Conservation (phyloP, 2,888 invertebrate species). For the Cosmia trapezina region DNA sequence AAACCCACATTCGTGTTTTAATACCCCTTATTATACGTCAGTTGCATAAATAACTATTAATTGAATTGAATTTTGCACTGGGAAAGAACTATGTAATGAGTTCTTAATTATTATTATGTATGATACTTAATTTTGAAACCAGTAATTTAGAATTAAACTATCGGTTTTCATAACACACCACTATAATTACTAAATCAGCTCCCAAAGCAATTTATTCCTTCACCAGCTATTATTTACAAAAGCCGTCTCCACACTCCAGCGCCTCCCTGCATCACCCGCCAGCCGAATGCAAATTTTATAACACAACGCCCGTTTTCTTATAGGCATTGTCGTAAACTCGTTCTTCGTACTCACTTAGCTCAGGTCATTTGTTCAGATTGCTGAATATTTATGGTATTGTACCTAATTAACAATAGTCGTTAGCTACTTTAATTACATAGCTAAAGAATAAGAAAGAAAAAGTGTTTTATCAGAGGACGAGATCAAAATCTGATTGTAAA, state of each 20-base stretch:
- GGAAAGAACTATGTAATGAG: too few species aligned
- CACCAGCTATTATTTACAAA: slow-evolving; percentile 32
- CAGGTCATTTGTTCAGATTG: slow-evolving; percentile 88
- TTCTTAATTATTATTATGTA: too few species aligned
- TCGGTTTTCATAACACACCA: not conserved
- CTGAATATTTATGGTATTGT: slow-evolving; percentile 60
- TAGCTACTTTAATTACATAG: not conserved
- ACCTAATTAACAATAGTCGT: slow-evolving; percentile 53
- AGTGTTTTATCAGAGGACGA: too few species aligned
- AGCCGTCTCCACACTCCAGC: slow-evolving; percentile 72
- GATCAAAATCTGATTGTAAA: not conserved
- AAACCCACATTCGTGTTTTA: too few species aligned
- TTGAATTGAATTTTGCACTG: too few species aligned
- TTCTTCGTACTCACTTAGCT: slow-evolving; percentile 79
- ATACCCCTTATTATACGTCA: too few species aligned
- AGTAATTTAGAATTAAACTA: not conserved
- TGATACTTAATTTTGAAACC: too few species aligned
- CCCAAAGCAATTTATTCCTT: not conserved
- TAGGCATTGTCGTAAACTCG: slow-evolving; percentile 86
- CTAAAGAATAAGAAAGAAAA: not conserved
- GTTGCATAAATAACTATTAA: too few species aligned
- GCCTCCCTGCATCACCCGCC: slow-evolving; percentile 82
- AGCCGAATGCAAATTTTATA: slow-evolving; percentile 90
- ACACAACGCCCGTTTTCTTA: slow-evolving; percentile 87
- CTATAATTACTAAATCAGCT: not conserved